phyloP scores from a whole-genome alignment of 1,140 invertebrate species.

The Sinonovacula constricta region DNA sequence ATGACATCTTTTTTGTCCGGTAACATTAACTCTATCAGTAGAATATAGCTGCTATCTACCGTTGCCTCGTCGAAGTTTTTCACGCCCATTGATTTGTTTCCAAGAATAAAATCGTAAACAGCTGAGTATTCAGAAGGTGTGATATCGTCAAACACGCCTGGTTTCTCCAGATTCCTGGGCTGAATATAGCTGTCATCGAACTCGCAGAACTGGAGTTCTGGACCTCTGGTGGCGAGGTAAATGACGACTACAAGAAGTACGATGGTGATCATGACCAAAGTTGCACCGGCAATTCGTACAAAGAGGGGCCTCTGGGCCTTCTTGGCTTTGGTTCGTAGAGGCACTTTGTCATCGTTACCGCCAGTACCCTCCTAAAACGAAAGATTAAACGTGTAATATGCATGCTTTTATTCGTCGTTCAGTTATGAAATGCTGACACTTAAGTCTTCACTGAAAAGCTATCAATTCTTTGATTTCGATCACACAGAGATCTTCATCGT shows the following conservation, averaged over 20 bases:
- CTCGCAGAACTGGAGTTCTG: neutral
- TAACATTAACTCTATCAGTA: conserved; percentile 27
- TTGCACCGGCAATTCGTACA: neutral
- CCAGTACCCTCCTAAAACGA: too few relatives aligned
- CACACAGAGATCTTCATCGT: too few relatives aligned
- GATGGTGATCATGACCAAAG: neutral
- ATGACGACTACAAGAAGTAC: conserved; percentile 11
- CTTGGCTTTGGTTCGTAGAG: neutral
- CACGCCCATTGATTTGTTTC: neutral
- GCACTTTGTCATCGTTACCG: too few relatives aligned
- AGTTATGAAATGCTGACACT: too few relatives aligned
- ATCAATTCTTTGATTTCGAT: too few relatives aligned
- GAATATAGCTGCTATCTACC: conserved; percentile 38
- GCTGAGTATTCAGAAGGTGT: conserved; percentile 30
- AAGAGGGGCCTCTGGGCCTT: neutral
- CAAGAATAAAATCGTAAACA: conserved; percentile 11
- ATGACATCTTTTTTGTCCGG: conserved; percentile 18
- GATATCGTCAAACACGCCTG: conserved; percentile 39
- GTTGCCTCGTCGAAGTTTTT: conserved; percentile 7
- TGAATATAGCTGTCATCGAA: conserved; percentile 3
- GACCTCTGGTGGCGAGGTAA: neutral
- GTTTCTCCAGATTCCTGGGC: conserved; percentile 32
- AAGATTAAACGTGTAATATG: too few relatives aligned
- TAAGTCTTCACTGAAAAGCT: too few relatives aligned
- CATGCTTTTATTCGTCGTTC: too few relatives aligned